A percentile compares a stretch with the other conserved stretches of the same genome.
Conservation (phyloP, 2,888 invertebrate genomes). For the Cinara cedri region DNA sequence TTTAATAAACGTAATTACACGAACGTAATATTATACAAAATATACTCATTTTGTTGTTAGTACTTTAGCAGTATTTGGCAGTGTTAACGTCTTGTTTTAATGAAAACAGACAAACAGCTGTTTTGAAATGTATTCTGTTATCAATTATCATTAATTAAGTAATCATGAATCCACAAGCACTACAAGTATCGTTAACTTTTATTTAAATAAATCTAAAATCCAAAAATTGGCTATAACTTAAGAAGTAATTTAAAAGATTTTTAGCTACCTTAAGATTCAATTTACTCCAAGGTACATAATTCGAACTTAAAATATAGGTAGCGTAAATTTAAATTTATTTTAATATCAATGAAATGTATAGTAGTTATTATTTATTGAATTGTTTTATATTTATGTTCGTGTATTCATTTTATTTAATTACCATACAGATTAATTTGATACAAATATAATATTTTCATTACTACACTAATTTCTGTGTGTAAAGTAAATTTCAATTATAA, state of each 20-base stretch:
- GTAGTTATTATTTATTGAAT: too few relatives aligned
- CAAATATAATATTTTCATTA: too few relatives aligned
- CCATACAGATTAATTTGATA: too few relatives aligned
- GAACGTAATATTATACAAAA: neutral
- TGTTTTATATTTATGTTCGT: too few relatives aligned
- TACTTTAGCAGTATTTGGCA: too few relatives aligned
- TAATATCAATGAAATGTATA: neutral
- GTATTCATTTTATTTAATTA: too few relatives aligned
- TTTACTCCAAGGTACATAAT: neutral
- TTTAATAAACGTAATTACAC: neutral
- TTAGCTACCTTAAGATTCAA: neutral
- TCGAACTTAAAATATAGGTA: neutral
- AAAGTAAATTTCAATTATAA: too few relatives aligned
- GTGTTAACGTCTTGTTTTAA: neutral
- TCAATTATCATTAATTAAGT: slow-evolving; percentile 20
- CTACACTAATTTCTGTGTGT: too few relatives aligned
- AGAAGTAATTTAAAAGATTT: neutral
- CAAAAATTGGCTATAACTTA: too few relatives aligned
- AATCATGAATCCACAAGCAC: neutral
- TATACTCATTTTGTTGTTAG: neutral
- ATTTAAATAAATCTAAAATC: neutral
- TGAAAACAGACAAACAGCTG: slow-evolving; percentile 41
- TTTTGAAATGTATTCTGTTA: slow-evolving; percentile 21
- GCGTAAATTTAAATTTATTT: neutral
- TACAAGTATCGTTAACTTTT: neutral